phyloP scores from a whole-genome alignment of 1,140 invertebrate genomes.

The Parapsyche elsis region DNA sequence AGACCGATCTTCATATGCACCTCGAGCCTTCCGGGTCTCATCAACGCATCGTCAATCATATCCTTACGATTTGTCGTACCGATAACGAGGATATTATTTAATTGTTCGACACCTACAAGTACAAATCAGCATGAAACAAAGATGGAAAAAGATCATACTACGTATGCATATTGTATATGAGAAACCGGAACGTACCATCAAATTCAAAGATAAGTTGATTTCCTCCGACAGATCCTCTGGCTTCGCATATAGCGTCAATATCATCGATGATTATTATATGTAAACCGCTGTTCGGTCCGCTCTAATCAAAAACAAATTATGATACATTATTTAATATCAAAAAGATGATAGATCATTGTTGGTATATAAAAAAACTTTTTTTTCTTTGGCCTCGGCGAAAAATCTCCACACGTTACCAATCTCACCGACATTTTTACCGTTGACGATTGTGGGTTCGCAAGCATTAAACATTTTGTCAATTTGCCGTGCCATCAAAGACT shows the following conservation, averaged over 20 bases:
- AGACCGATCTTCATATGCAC: constrained; percentile 99
- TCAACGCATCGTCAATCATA: constrained; percentile 99
- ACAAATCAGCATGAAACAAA: too few relatives aligned
- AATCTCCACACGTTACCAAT: constrained; percentile 96
- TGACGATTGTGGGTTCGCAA: constrained; percentile 98
- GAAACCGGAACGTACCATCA: constrained; percentile 74
- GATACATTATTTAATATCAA: constrained; percentile 1
- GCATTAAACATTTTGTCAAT: constrained; percentile 99
- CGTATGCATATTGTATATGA: too few relatives aligned
- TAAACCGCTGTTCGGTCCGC: constrained; percentile 93
- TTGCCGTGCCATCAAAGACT: constrained; percentile 98
- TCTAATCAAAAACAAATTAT: constrained; percentile 64
- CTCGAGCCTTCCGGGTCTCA: constrained; percentile 96
- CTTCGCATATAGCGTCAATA: constrained; percentile 99
- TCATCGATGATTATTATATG: constrained; percentile 99
- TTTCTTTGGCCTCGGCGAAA: constrained; percentile 99
- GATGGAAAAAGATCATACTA: too few relatives aligned
- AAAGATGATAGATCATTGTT: constrained; percentile 29
- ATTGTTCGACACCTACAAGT: constrained; percentile 96
- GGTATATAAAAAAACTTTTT: constrained; percentile 75
- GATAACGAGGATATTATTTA: constrained; percentile 99
- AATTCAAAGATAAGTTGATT: constrained; percentile 99
- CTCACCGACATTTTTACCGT: constrained; percentile 99
- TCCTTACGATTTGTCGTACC: constrained; percentile 98
- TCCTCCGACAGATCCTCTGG: constrained; percentile 95